Conservation (phyloP, 64 coral and sea anemone species). For the Cladopsammia gracilis region DNA sequence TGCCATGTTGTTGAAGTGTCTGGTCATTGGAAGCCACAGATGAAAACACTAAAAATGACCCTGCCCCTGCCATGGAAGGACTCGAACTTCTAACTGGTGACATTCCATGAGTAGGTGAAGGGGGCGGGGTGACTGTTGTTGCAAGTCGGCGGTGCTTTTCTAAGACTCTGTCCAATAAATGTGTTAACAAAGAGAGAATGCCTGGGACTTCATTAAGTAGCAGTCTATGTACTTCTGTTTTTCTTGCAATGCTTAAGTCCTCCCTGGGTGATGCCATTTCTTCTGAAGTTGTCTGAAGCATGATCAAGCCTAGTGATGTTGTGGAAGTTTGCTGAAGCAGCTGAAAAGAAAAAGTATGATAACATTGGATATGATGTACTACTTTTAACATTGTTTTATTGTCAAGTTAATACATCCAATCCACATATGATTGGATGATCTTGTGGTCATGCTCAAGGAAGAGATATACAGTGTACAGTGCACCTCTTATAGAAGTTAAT, state of each 20-base stretch:
- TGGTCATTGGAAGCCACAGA: conserved; percentile 54
- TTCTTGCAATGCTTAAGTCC: conserved; percentile 93
- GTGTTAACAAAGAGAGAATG: conserved; percentile 75
- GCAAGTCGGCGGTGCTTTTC: conserved; percentile 94
- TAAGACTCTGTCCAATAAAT: conserved; percentile 88
- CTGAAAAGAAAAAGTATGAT: conserved; percentile 4
- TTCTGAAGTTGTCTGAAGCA: conserved; percentile 99
- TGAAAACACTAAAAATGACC: conserved; percentile 59
- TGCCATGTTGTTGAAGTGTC: conserved; percentile 65
- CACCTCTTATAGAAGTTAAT: too few relatives aligned
- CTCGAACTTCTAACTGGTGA: conserved; percentile 80
- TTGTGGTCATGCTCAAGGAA: too few relatives aligned
- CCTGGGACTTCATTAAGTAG: conserved; percentile 90
- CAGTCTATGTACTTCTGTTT: conserved; percentile 94
- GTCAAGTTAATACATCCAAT: too few relatives aligned
- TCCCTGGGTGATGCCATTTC: conserved; percentile 92
- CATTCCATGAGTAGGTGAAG: conserved; percentile 97
- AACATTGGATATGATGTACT: too few relatives aligned
- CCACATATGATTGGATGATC: too few relatives aligned
- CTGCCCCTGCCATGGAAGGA: conserved; percentile 63
- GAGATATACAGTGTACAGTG: too few relatives aligned
- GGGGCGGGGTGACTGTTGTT: conserved; percentile 92
- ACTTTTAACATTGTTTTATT: too few relatives aligned
- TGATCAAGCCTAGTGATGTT: conserved; percentile 79
- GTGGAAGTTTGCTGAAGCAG: conserved; percentile 91